Conservation (phyloP, 2,888 invertebrate genomes). For the Conchocele bisecta region DNA sequence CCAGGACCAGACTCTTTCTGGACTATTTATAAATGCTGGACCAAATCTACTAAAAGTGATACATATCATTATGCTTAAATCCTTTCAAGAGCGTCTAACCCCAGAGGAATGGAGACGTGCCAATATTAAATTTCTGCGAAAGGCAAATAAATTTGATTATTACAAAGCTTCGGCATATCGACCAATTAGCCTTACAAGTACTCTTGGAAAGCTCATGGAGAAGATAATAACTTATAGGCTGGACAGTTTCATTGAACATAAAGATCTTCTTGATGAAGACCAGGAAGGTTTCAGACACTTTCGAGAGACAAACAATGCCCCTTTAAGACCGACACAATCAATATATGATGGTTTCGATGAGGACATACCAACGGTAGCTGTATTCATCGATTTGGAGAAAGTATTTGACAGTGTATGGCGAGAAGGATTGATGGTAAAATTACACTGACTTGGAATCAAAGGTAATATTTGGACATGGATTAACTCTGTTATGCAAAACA, state of each 20-base stretch:
- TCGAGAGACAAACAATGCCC: constrained; percentile 11
- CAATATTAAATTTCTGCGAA: constrained; percentile 20
- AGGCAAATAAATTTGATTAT: constrained; percentile 15
- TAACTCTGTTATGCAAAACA: constrained; percentile 5
- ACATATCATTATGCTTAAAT: constrained; percentile 3
- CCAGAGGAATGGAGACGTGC: constrained; percentile 22
- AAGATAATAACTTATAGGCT: constrained; percentile 17
- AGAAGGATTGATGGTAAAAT: constrained; percentile 19
- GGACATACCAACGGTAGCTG: constrained; percentile 7
- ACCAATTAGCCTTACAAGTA: constrained; percentile 34
- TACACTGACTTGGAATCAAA: constrained; percentile 14
- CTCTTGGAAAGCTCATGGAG: constrained; percentile 23
- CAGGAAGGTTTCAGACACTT: constrained; percentile 28
- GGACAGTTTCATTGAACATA: constrained; percentile 12
- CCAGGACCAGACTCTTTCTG: constrained; percentile 1
- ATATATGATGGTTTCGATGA: constrained; percentile 25
- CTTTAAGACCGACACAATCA: constrained; percentile 13
- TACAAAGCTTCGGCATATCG: constrained; percentile 18
- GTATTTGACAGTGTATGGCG: constrained; percentile 40
- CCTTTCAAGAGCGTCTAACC: background rate
- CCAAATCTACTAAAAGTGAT: background rate
- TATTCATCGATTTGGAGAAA: constrained; percentile 30
- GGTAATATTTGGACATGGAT: constrained; percentile 23
- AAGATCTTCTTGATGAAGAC: constrained; percentile 13
- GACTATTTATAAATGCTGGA: background rate